A percentile compares a stretch with the other conserved stretches of the same genome.
Conservation (phyloP, 2,888 invertebrate species). For the Hirtodrosophila histrioides region DNA sequence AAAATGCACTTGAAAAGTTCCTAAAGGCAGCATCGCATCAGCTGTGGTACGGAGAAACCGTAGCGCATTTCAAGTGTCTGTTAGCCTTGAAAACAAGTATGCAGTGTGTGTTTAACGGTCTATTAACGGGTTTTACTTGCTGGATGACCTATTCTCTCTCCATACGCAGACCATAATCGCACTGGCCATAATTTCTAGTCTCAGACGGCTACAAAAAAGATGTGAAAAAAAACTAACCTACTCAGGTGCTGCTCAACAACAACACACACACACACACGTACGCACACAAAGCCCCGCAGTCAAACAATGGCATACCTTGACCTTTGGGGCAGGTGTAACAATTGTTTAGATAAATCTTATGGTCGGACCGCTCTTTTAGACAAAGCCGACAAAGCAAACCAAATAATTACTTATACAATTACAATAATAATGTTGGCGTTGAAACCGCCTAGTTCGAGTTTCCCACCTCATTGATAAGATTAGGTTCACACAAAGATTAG, state of each 20-base stretch:
- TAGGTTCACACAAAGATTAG: conserved; percentile 14
- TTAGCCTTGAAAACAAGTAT: conserved; percentile 12
- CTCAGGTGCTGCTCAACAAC: background rate
- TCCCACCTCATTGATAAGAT: conserved; percentile 43
- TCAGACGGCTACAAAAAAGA: conserved; percentile 1
- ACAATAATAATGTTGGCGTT: conserved; percentile 16
- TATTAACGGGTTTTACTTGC: conserved; percentile 16
- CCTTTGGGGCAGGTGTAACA: conserved; percentile 46
- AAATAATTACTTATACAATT: conserved; percentile 37
- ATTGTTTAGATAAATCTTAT: conserved; percentile 13
- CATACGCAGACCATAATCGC: conserved; percentile 10
- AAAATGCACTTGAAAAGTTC: conserved; percentile 12
- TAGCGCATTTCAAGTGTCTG: conserved; percentile 21
- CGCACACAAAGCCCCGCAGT: background rate
- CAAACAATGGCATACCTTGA: conserved; percentile 43
- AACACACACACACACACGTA: conserved; percentile 10
- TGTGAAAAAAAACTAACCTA: conserved; percentile 25
- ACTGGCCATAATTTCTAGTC: conserved; percentile 13
- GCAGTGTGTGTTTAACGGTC: conserved; percentile 5
- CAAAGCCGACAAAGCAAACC: conserved; percentile 27
- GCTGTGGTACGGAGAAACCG: background rate
- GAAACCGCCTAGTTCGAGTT: conserved; percentile 6
- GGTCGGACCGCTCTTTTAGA: conserved; percentile 10
- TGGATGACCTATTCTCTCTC: conserved; percentile 51
- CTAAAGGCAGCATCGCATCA: background rate